Evolutionary conservation across 2,113 vertebrate genomes (phyloP), one percentile per base, ranked within the genome.

Genomic region (Fregata magnificens): DNA sequence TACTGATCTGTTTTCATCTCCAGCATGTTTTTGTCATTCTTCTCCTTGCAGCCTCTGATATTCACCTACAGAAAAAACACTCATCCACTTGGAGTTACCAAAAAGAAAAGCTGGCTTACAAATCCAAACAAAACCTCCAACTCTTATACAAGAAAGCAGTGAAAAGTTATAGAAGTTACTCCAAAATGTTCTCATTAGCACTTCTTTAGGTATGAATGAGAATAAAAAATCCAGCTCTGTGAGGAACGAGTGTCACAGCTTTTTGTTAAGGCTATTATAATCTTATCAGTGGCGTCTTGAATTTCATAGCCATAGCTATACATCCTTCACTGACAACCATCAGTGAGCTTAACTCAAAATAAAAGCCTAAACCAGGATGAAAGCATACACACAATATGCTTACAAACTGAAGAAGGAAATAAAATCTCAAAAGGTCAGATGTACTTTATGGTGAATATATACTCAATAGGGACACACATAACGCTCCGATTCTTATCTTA

Each of bases 151-250:
- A 87, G 32, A 67, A 96, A 87, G 73, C 58, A 69, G 49, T 29
- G 52, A 42, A 79, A 95, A 94, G 31, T 84, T 84, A 85, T 0
- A 87, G 47, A 76, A 82, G n/a, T 91, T 67, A 76, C 15, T 72
- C 66, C 49, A 82, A 79, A 90, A 85, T 16, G 50, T 87, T 81
- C 86, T 95, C 78, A 83, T 83, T 88, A 92, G 76, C 59, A 86
- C 70, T 92, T 97, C 85, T 84, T 96, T 88, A 96, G 34, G 56
- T 65, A 93, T 62, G 53, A 91, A 52, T 17, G 42, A 84, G 55
- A 86, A 76, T 55, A 66, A 85, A 81, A 74, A 77, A 77, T n/a
- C 2, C 49, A 91, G 28, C 19, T 76, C 47, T 36, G 16, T 32
- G 34, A 72, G 61, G 67, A 92, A 80, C 28, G 8, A 78, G 76